Evolutionary conservation across 2,888 invertebrate genomes (phyloP), one percentile per base, ranked within the genome.

Genomic region (Argynnis bischoffii): DNA sequence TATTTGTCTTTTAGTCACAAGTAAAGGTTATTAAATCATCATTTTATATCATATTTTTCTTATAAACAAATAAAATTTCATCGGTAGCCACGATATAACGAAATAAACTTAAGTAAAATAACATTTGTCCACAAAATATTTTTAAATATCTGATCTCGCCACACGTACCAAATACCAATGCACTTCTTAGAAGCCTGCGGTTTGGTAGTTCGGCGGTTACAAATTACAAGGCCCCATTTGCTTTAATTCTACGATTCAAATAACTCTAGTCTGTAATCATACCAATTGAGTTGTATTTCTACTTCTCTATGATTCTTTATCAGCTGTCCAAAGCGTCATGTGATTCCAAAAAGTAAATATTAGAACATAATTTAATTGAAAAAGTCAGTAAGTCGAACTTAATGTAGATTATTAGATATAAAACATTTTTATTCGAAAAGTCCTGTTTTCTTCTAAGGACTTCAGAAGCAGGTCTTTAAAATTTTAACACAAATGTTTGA

Each of bases 201-300:
- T 81, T 82, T 79, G 82, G 79, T 72, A 66, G 63, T 81, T 82
- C 79, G 82, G 79, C 73, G 71, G 66, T 70, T 59, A 74, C 79
- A 90, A 92, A 92, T 91, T 92, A 91, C 83, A 91, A 89, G 89
- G 85, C 80, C 74, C 76, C 75, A 66, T 76, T 81, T 82, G 86
- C 80, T 82, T 88, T 85, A 86, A 89, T 86, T 85, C 86, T 84
- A 85, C 85, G 77, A 67, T 67, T 76, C 89, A 89, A 90, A 90
- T 87, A 90, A 87, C 87, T 89, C 90, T 90, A 88, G 82, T 78
- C 80, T 80, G 79, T 90, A 90, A 90, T 90, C 83, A 86, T 84
- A 64, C 70, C 67, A 73, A 77, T 75, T 72, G 71, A 73, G 70
- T 67, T 69, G 68, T 75, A 59, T 72, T 67, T 63, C 69, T 71